Evolutionary conservation across 2,888 invertebrate species (phyloP).

Genomic region (Ellobium chinense): DNA sequence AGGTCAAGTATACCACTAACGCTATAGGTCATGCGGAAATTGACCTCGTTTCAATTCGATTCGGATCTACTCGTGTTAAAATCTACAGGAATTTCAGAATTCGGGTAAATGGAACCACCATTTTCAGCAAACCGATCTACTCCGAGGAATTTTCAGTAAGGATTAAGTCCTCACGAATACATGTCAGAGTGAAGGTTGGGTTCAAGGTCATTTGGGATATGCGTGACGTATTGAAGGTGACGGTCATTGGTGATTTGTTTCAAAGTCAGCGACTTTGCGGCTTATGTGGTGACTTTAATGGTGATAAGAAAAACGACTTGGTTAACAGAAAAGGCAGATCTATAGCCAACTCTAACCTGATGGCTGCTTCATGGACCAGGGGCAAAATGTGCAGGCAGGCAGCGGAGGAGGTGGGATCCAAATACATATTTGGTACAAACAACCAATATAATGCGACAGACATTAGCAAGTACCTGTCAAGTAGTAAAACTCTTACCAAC

Average conservation of each 20-base stretch:
- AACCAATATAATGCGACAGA: background rate
- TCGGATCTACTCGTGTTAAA: conserved; percentile 21
- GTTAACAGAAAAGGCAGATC: background rate
- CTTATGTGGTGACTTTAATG: conserved; percentile 35
- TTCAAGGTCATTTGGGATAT: conserved; percentile 21
- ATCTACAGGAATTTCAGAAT: conserved; percentile 20
- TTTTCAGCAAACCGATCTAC: background rate
- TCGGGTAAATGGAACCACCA: conserved; percentile 24
- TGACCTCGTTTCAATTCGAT: background rate
- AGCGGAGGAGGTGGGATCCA: background rate
- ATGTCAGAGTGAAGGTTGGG: background rate
- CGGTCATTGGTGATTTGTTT: background rate
- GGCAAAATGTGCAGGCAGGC: conserved; percentile 9
- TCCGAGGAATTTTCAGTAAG: background rate
- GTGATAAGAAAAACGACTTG: background rate
- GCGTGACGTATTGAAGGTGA: background rate
- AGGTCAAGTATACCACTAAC: background rate
- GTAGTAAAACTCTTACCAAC: background rate
- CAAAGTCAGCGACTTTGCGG: conserved; percentile 8
- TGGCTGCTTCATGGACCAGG: conserved; percentile 4
- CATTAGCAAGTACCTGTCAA: background rate
- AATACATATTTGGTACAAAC: no score
- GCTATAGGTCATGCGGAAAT: background rate
- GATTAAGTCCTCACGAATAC: background rate
- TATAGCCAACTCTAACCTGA: background rate